Evolutionary conservation across 2,888 invertebrate species (phyloP), one percentile per base, ranked within the genome.

Genomic region (Drosophila dives): DNA sequence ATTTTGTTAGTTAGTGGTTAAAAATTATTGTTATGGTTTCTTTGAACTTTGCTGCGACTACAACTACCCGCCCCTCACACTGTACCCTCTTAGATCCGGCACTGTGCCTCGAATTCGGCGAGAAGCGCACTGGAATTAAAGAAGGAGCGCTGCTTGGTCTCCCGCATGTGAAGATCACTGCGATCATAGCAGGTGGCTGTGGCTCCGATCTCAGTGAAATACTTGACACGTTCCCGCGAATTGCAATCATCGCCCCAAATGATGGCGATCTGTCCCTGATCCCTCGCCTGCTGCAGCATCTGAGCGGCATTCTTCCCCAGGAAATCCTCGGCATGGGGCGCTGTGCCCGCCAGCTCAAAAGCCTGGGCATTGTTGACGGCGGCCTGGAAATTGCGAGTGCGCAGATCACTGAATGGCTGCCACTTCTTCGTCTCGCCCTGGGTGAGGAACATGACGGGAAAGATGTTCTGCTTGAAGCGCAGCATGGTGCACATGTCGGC

Each of bases 161-260:
- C 72, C 4, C 90, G 85, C 77, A 91, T 86, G 53, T 91, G 81
- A 40, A 92, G 83, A 88, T 97, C 97, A 42, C 97, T 95, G 91
- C 98, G 97, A 93, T 99, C 99, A 91, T 98, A 99, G 91, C 99
- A 99, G 61, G 99, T 97, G 50, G 98, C 99, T 87, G 99, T 98
- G 36, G 99, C 95, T 10, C 98, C 98, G 80, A 98, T 94, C 65
- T 96, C 94, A 91, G 98, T 98, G 63, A 99, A 95, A 90, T 96
- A 96, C 87, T 96, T 95, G 58, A 99, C 97, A 3, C 96, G 97
- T 60, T 95, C 95, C 75, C 95, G 95, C 91, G 97, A 96, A 87
- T 98, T 98, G 91, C 98, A 97, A 89, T 98, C 98, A 83, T 99
- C 98, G 15, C 99, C 99, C 99, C 99, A 99, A 86, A 98, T 97